Conservation (phyloP, 2,888 invertebrate genomes). For the Synanthedon formicaeformis region DNA sequence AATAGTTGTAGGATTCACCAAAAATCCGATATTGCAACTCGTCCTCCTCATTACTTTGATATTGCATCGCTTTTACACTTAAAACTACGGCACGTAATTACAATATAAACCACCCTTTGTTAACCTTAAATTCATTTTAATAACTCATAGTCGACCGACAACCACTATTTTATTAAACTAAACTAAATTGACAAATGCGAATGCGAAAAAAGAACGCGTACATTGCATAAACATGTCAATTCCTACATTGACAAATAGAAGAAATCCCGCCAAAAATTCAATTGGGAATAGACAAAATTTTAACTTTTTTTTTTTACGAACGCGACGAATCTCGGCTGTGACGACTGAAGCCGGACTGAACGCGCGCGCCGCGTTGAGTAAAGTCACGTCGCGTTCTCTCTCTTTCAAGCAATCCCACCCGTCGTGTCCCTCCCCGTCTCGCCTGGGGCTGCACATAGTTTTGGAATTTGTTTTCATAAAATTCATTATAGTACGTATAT, state of each 20-base stretch:
- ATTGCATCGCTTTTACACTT: conserved; percentile 66
- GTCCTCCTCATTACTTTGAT: conserved; percentile 62
- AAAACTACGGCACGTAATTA: conserved; percentile 27
- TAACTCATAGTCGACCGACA: conserved; percentile 19
- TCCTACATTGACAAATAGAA: conserved; percentile 3
- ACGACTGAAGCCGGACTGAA: conserved; percentile 54
- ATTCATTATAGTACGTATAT: too few relatives aligned
- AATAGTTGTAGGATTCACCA: conserved; percentile 61
- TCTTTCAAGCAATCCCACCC: conserved; percentile 19
- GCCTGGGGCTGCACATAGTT: conserved; percentile 4
- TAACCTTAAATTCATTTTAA: conserved; percentile 52
- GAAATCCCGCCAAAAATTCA: conserved; percentile 16
- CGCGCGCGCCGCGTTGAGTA: conserved; percentile 3
- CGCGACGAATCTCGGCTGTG: conserved; percentile 38
- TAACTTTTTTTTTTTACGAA: conserved; percentile 15
- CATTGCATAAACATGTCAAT: neutral
- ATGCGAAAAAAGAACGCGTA: neutral
- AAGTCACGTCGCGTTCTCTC: too few relatives aligned
- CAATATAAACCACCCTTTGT: conserved; percentile 55
- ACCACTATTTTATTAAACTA: neutral
- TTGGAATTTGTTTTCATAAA: neutral
- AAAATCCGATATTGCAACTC: conserved; percentile 68
- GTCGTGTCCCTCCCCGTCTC: conserved; percentile 19
- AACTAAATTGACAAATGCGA: conserved; percentile 1
- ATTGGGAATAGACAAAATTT: conserved; percentile 13